Percentiles rank a stretch among this genome's conserved stretches.
Conservation (phyloP, 1,140 invertebrate genomes). For the Hyposmocoma kahamanoa region DNA sequence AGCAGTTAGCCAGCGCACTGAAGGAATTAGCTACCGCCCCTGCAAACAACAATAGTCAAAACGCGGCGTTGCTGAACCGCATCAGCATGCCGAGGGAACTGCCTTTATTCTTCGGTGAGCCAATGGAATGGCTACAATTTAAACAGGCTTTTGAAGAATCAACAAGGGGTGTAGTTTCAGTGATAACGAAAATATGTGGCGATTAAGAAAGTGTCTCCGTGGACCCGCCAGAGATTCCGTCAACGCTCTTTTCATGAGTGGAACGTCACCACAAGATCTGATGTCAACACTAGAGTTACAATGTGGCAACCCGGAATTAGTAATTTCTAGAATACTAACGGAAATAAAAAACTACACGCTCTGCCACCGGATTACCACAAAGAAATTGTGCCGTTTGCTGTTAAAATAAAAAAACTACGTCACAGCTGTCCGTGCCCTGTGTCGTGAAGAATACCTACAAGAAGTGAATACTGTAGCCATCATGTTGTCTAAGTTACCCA, state of each 20-base stretch:
- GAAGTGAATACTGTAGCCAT: not conserved
- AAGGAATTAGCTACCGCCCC: not conserved
- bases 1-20: not conserved
- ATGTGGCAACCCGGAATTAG: conserved; percentile 22
- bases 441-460: not conserved
- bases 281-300: conserved; percentile 26
- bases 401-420: conserved; percentile 14
- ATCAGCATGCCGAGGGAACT: conserved; percentile 21
- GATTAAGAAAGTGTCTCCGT: conserved; percentile 21
- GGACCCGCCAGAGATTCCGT: conserved; percentile 25
- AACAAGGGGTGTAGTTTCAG: conserved; percentile 16
- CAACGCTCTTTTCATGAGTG: conserved; percentile 20
- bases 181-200: conserved; percentile 20
- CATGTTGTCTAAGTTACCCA: not conserved
- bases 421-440: not conserved
- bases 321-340: conserved; percentile 16
- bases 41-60: not conserved
- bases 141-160: conserved; percentile 22
- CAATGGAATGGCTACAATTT: conserved; percentile 23
- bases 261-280: conserved; percentile 15
- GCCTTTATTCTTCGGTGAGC: conserved; percentile 18
- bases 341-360: conserved; percentile 18
- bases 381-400: conserved; percentile 19
- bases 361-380: conserved; percentile 19
- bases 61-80: conserved; percentile 10